A percentile compares a stretch with the other conserved stretches of the same genome.
These are phyloP conservation scores for Enteromius radiatus DNA, from an alignment of 2,797 vertebrate species.

Conservation along the genomic window DNA sequence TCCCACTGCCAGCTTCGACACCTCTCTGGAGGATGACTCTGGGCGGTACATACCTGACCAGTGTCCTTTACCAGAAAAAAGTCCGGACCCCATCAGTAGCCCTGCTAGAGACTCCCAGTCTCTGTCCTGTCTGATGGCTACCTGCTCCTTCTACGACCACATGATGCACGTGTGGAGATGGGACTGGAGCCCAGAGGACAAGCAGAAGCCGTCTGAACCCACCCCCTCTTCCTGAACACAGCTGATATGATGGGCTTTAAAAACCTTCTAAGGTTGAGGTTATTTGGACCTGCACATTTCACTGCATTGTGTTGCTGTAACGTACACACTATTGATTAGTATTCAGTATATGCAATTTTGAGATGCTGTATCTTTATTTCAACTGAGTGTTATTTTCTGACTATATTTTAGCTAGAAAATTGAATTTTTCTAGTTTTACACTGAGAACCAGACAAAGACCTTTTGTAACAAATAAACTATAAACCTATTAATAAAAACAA, in stretches of 20 bases:
- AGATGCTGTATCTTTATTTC: not conserved
- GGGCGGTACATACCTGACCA: slow-evolving; percentile 70
- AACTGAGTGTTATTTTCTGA: not conserved
- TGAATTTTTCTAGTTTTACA: slow-evolving; percentile 8
- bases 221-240: slow-evolving; percentile 27
- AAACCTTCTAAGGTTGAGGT: not conserved
- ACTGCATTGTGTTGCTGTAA: not conserved
- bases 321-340: not conserved
- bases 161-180: slow-evolving; percentile 93
- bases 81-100: slow-evolving; percentile 20
- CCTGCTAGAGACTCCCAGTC: slow-evolving; percentile 43
- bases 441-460: not conserved
- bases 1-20: slow-evolving; percentile 83
- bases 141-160: slow-evolving; percentile 94
- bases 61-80: not conserved
- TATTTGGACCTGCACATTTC: not conserved
- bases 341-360: slow-evolving; percentile 26
- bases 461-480: slow-evolving; percentile 35
- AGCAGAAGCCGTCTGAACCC: slow-evolving; percentile 2
- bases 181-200: slow-evolving; percentile 75
- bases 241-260: not conserved
- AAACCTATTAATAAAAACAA: not conserved
- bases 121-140: slow-evolving; percentile 82
- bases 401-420: slow-evolving; percentile 18
- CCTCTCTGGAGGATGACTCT: slow-evolving; percentile 75